Percentiles rank a stretch among this genome's conserved stretches.
phyloP scores from a whole-genome alignment of 2,888 invertebrate genomes.

The Ypsolopha scabrella region DNA sequence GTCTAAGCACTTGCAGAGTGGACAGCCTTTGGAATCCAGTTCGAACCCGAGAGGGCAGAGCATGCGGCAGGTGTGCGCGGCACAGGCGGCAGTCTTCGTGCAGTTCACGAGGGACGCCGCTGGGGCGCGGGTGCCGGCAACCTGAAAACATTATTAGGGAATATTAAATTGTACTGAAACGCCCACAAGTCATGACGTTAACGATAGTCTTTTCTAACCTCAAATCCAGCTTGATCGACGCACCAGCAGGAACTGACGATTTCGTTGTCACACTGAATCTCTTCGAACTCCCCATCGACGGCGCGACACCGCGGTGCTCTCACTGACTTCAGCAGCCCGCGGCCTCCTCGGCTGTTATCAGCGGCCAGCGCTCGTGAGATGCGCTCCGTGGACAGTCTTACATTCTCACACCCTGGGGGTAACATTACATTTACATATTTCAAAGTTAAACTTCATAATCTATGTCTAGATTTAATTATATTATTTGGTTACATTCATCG shows the following conservation, averaged over 20 bases:
- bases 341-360: conserved; percentile 71
- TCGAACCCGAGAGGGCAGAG: conserved; percentile 87
- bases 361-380: conserved; percentile 56
- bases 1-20: conserved; percentile 84
- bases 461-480: no score
- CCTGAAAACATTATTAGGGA: conserved; percentile 19
- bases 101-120: conserved; percentile 77
- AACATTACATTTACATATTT: neutral
- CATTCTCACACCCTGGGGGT: conserved; percentile 49
- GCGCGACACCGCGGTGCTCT: conserved; percentile 80
- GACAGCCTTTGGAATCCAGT: conserved; percentile 77
- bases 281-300: conserved; percentile 80
- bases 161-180: neutral
- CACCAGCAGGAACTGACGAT: conserved; percentile 86
- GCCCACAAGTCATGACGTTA: no score
- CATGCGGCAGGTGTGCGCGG: conserved; percentile 88
- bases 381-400: conserved; percentile 51
- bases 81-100: conserved; percentile 76
- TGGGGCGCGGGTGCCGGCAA: conserved; percentile 79
- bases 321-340: conserved; percentile 71
- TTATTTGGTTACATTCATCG: neutral
- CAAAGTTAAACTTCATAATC: no score
- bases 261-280: conserved; percentile 81
- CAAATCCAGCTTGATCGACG: conserved; percentile 82
- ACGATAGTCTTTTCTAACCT: conserved; percentile 39